These are phyloP conservation scores for Suillia variegata DNA, from an alignment of 2,888 invertebrate species.

Conservation along the genomic window DNA sequence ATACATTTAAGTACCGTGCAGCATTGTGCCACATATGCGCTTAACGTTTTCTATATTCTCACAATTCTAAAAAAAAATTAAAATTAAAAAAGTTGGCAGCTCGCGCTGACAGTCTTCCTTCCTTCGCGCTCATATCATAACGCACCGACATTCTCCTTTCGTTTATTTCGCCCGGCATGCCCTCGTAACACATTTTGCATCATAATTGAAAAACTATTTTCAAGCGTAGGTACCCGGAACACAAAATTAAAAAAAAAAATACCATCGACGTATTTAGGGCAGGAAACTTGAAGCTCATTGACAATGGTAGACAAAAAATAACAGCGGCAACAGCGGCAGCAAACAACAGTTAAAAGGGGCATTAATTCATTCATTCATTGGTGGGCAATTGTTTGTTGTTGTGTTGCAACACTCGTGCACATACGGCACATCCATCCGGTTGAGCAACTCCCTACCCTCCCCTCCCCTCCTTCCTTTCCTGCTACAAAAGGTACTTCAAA, in stretches of 20 bases:
- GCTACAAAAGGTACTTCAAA: too few relatives aligned
- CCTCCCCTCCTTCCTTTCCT: too few relatives aligned
- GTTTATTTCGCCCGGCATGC: not conserved
- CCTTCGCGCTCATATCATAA: not conserved
- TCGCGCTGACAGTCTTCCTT: not conserved
- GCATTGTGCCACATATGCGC: too few relatives aligned
- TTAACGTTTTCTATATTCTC: too few relatives aligned
- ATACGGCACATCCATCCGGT: slow-evolving; percentile 19
- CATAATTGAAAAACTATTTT: slow-evolving; percentile 3
- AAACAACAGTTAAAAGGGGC: too few relatives aligned
- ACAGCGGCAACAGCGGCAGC: too few relatives aligned
- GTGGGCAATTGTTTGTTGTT: slow-evolving; percentile 27
- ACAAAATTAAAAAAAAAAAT: too few relatives aligned
- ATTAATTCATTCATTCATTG: slow-evolving; percentile 34
- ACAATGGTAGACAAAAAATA: too few relatives aligned
- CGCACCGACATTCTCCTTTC: not conserved
- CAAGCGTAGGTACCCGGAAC: not conserved
- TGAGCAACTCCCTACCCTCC: too few relatives aligned
- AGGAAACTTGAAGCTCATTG: slow-evolving; percentile 3
- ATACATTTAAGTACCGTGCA: too few relatives aligned
- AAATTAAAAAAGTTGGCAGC: not conserved
- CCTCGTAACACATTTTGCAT: slow-evolving; percentile 7
- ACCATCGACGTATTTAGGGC: slow-evolving; percentile 4
- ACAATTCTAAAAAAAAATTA: too few relatives aligned
- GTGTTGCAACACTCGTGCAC: slow-evolving; percentile 20